Conservation (phyloP, 2,888 invertebrate species). For the Chymomyza caudatula region DNA sequence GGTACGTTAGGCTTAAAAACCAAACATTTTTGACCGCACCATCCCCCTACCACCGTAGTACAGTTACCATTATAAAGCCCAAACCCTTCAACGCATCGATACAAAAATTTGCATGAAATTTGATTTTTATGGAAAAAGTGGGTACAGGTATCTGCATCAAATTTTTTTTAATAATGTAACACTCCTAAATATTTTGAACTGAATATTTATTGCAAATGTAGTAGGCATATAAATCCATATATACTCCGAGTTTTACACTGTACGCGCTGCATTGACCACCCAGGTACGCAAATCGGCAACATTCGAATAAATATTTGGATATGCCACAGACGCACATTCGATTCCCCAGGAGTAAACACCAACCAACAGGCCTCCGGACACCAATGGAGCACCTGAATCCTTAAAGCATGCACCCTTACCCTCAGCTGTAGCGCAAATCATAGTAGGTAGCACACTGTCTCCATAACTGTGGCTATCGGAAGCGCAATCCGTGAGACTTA, state of each 20-base stretch:
- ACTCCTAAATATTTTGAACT: too few relatives aligned
- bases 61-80: too few relatives aligned
- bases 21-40: too few relatives aligned
- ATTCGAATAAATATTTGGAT: neutral
- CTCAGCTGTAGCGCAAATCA: neutral
- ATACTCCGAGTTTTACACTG: neutral
- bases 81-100: too few relatives aligned
- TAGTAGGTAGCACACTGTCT: neutral
- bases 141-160: too few relatives aligned
- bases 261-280: neutral
- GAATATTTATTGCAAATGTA: too few relatives aligned
- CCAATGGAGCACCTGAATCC: neutral
- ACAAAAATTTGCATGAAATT: too few relatives aligned
- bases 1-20: too few relatives aligned
- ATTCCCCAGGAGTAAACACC: neutral
- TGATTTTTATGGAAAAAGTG: too few relatives aligned
- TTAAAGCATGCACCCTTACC: neutral
- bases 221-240: too few relatives aligned
- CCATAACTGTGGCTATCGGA: neutral
- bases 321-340: neutral
- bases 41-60: too few relatives aligned
- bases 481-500: neutral
- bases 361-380: neutral
- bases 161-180: too few relatives aligned
- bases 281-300: neutral